phyloP scores from a whole-genome alignment of 2,888 invertebrate species.

The Agrochola macilenta region DNA sequence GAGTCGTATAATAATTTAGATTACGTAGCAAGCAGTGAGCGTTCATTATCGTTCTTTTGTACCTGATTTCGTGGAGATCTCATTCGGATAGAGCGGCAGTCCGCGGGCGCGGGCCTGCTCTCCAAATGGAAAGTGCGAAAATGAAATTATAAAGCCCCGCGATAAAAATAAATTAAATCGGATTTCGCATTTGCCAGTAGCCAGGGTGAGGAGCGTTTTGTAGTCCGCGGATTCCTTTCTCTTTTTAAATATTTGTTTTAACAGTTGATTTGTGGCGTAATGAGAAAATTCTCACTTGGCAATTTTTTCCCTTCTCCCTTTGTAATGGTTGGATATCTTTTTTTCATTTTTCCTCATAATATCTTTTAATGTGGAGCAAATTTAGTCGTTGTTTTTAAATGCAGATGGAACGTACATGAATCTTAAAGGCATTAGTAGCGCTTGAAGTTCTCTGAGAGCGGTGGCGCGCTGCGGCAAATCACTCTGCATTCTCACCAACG shows the following conservation, averaged over 20 bases:
- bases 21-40: constrained; percentile 90
- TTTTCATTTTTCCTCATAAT: constrained; percentile 66
- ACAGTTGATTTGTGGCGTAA: constrained; percentile 90
- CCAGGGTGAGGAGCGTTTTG: constrained; percentile 88
- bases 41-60: constrained; percentile 91
- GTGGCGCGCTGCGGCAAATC: constrained; percentile 82
- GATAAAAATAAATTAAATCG: constrained; percentile 91
- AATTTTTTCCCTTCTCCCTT: constrained; percentile 78
- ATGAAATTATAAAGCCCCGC: constrained; percentile 91
- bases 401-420: constrained; percentile 59
- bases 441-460: constrained; percentile 68
- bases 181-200: constrained; percentile 89
- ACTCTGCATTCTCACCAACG: constrained; percentile 89
- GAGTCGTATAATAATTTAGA: constrained; percentile 90
- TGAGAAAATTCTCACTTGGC: constrained; percentile 88
- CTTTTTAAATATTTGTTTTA: constrained; percentile 90
- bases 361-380: constrained; percentile 58
- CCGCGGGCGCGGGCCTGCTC: constrained; percentile 88
- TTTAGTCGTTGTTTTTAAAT: constrained; percentile 58
- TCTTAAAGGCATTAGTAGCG: constrained; percentile 64
- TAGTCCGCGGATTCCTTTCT: constrained; percentile 88
- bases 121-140: constrained; percentile 91
- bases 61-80: constrained; percentile 90
- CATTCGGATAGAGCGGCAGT: constrained; percentile 90
- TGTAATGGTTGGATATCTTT: constrained; percentile 76